Evolutionary conservation across 2,888 invertebrate genomes (phyloP).

Genomic region (Beris chalybata): DNA sequence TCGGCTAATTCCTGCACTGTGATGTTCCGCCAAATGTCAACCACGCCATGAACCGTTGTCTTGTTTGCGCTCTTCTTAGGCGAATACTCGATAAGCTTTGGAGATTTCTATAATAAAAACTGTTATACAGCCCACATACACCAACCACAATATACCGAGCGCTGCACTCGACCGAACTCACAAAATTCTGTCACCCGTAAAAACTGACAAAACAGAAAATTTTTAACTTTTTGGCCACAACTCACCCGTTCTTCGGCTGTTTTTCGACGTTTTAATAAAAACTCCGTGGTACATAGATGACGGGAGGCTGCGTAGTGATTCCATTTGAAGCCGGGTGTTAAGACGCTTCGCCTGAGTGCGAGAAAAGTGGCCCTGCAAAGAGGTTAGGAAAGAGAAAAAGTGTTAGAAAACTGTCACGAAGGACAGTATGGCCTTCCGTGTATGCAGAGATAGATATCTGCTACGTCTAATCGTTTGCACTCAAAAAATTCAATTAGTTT

Average conservation of each 20-base stretch:
- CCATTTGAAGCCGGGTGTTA: background rate
- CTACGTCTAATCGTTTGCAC: no score
- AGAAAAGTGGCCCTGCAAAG: background rate
- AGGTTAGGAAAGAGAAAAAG: background rate
- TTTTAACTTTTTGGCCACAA: background rate
- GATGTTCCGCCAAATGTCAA: constrained; percentile 80
- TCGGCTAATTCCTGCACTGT: constrained; percentile 74
- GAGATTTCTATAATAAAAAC: constrained; percentile 54
- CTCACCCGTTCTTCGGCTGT: constrained; percentile 65
- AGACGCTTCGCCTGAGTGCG: background rate
- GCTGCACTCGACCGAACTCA: no score
- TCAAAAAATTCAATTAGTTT: no score
- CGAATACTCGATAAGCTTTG: constrained; percentile 62
- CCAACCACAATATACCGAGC: no score
- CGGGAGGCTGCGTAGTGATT: background rate
- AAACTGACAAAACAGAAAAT: background rate
- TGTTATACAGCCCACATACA: background rate
- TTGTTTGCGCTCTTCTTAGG: constrained; percentile 49
- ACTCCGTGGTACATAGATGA: constrained; percentile 39
- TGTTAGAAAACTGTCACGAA: background rate
- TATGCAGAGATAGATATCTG: no score
- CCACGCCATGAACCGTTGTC: constrained; percentile 49
- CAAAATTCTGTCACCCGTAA: no score
- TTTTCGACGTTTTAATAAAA: constrained; percentile 61
- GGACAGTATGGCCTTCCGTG: no score